Evolutionary conservation across 2,888 invertebrate species (phyloP), one percentile per base, ranked within the genome.

Genomic region (Agrotis segetum): DNA sequence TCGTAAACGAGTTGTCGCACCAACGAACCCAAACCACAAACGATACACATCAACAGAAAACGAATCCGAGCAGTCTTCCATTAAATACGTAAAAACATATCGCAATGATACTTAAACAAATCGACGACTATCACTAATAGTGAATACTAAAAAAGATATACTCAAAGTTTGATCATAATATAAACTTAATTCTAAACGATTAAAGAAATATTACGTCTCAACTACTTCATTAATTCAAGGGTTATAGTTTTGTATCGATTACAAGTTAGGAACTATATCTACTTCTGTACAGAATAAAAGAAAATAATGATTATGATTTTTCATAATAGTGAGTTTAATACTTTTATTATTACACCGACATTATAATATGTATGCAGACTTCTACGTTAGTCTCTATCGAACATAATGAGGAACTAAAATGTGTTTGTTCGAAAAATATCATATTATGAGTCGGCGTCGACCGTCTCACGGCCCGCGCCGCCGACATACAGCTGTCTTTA

Each of bases 201-300:
- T 87, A 86, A 87, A 89, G 91, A 90, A 91, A 91, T 92, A 90
- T 91, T 93, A 92, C 89, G 83, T 89, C 86, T 88, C 81, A 75
- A 53, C 92, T 94, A 93, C 84, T 88, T 93, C 92, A 94, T 89
- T 90, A 92, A 84, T 91, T 89, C 85, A 92, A 94, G 92, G 95
- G 92, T 94, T 96, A 95, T 92, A 93, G 90, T 93, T 93, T 93
- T 92, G 92, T 92, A 94, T 95, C 91, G 95, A 95, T 95, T 96
- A 96, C 89, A 94, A 88, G 89, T 95, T 93, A 96, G 96, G 95
- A 96, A 95, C 96, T 96, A 95, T 94, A 86, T 81, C 86, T 85
- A 86, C 95, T 94, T 93, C 96, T 96, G 95, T 96, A 96, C 96
- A 96, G 89, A 91, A 90, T 89, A 82, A 91, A 90, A 92, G 88